Percentiles rank a stretch among this genome's conserved stretches.
Evolutionary conservation across 2,797 vertebrate genomes (phyloP).

Genomic region (Intellagama lesueurii): DNA sequence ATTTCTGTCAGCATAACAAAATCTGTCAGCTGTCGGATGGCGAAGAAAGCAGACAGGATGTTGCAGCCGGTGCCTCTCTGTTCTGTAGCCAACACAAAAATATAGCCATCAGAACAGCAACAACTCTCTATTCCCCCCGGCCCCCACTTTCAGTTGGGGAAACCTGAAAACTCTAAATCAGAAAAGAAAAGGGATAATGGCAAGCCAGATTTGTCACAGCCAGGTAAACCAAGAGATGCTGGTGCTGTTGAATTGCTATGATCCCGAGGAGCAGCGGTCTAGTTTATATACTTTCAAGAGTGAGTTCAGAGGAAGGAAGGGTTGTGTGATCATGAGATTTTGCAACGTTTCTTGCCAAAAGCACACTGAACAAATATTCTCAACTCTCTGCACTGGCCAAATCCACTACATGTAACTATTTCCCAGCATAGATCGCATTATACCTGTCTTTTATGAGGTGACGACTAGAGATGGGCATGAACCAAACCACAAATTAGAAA

Average conservation of each 20-base stretch:
- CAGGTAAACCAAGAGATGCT: background rate
- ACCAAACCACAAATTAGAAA: too few species aligned
- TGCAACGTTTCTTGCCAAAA: too few species aligned
- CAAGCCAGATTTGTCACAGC: background rate
- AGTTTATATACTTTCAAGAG: too few species aligned
- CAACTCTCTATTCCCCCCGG: too few species aligned
- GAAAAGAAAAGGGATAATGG: background rate
- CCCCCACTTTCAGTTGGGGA: background rate
- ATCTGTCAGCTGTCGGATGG: constrained; percentile 9
- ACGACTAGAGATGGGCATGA: too few species aligned
- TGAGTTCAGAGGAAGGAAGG: too few species aligned
- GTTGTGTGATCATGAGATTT: too few species aligned
- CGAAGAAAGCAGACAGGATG: background rate
- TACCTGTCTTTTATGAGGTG: too few species aligned
- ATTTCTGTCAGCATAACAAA: constrained; percentile 8
- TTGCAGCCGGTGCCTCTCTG: background rate
- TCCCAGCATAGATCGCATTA: too few species aligned
- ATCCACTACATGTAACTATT: too few species aligned
- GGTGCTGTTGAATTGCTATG: background rate
- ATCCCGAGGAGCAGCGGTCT: background rate
- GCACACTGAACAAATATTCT: too few species aligned
- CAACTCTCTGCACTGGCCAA: too few species aligned
- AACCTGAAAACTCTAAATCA: background rate
- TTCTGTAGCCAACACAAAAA: background rate
- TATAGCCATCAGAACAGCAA: background rate